A percentile compares a stretch with the other conserved stretches of the same genome.
phyloP scores from a whole-genome alignment of 2,888 invertebrate genomes.

The Octodonta nipae region DNA sequence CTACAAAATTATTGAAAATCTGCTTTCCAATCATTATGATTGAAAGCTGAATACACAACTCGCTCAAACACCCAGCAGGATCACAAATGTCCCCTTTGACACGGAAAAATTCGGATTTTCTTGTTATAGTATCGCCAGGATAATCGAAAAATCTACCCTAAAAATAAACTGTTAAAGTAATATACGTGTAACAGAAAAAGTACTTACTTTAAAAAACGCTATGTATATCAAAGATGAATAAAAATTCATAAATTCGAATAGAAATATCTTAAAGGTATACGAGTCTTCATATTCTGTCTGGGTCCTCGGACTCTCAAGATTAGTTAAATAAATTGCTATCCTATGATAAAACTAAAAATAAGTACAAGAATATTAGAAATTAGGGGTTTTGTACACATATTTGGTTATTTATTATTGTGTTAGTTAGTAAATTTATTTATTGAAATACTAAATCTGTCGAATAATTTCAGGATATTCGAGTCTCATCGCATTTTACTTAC shows the following conservation, averaged over 20 bases:
- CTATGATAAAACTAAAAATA: conserved; percentile 61
- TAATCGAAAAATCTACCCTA: conserved; percentile 79
- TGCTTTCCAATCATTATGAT: conserved; percentile 95
- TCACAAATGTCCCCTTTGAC: conserved; percentile 77
- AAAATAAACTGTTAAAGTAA: neutral
- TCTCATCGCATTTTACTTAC: no score
- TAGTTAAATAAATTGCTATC: conserved; percentile 73
- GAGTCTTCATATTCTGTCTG: conserved; percentile 96
- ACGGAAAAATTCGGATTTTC: conserved; percentile 61
- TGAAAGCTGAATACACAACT: conserved; percentile 83
- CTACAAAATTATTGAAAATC: conserved; percentile 81
- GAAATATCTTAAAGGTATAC: conserved; percentile 93
- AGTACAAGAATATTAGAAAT: no score
- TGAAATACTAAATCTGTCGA: no score
- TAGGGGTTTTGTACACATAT: no score
- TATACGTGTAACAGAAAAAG: no score
- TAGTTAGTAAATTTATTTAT: no score
- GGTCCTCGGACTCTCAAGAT: conserved; percentile 84
- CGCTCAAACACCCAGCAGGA: conserved; percentile 84
- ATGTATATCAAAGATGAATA: conserved; percentile 98
- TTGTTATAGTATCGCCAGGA: conserved; percentile 66
- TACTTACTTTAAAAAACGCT: conserved; percentile 84
- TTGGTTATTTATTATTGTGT: neutral
- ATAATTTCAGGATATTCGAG: no score
- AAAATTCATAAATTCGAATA: conserved; percentile 97